Percentiles rank a stretch among this genome's conserved stretches.
Conservation (phyloP, 1,140 invertebrate genomes). For the Megalonaias nervosa region DNA sequence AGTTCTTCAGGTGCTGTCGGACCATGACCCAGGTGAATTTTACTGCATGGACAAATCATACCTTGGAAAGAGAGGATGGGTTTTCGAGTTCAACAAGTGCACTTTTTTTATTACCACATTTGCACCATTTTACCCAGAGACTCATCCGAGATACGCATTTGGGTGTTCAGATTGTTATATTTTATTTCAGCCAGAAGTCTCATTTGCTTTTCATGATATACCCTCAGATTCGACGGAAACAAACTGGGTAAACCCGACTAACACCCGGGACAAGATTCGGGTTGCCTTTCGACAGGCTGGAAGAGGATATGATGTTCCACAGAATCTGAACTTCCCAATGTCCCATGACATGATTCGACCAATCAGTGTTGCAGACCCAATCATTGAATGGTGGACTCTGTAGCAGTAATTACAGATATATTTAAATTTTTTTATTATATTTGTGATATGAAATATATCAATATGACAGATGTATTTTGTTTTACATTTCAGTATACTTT, state of each 20-base stretch:
- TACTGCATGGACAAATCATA: constrained; percentile 58
- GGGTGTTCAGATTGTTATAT: constrained; percentile 57
- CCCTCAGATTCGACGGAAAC: constrained; percentile 60
- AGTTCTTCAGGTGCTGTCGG: constrained; percentile 51
- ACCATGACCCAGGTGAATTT: constrained; percentile 49
- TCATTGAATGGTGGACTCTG: constrained; percentile 54
- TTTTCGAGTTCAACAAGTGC: constrained; percentile 65
- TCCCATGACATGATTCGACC: constrained; percentile 63
- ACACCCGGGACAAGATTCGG: constrained; percentile 63
- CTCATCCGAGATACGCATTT: constrained; percentile 57
- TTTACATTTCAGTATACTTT: too few species aligned
- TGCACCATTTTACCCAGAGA: constrained; percentile 62
- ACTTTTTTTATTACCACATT: constrained; percentile 69
- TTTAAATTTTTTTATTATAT: too few species aligned
- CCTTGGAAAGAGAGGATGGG: constrained; percentile 56
- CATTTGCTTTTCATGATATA: constrained; percentile 66
- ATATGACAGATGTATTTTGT: too few species aligned
- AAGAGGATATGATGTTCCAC: constrained; percentile 53
- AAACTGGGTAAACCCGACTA: constrained; percentile 60
- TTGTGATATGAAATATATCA: too few species aligned
- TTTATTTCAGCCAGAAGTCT: constrained; percentile 67
- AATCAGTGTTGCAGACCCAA: constrained; percentile 23
- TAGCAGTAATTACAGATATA: too few species aligned
- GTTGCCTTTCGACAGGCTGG: constrained; percentile 60
- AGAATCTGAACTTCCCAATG: constrained; percentile 55